phyloP scores from a whole-genome alignment of 2,888 invertebrate species.

The Mesodorylaimus sp. region DNA sequence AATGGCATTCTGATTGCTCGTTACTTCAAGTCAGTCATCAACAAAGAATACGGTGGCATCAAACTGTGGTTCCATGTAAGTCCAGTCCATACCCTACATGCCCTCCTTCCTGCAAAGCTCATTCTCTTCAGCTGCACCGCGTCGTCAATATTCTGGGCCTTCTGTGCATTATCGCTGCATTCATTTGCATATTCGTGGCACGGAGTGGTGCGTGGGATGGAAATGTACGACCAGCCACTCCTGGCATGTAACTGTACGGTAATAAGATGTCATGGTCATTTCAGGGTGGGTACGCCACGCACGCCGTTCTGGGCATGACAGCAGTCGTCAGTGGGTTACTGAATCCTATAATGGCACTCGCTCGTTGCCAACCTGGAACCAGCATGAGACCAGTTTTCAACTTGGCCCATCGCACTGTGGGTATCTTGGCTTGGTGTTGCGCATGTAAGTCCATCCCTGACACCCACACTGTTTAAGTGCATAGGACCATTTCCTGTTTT shows the following conservation, averaged over 20 bases:
- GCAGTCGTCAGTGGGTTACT: background rate
- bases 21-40: background rate
- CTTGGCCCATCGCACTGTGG: background rate
- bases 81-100: background rate
- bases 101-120: background rate
- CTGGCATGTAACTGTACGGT: no score
- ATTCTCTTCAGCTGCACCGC: slow-evolving; percentile 1
- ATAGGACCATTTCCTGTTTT: no score
- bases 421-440: background rate
- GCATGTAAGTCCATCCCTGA: no score
- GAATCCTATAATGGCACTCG: background rate
- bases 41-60: background rate
- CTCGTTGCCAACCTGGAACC: background rate
- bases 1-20: background rate
- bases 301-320: background rate
- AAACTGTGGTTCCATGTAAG: slow-evolving; percentile 3
- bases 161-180: background rate
- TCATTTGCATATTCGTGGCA: slow-evolving; percentile 7
- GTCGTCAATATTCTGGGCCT: background rate
- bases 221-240: no score
- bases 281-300: no score
- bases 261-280: no score
- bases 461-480: no score
- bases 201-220: background rate
- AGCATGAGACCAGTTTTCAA: background rate